Evolutionary conservation across 2,888 invertebrate species (phyloP).

Genomic region (Micoletzkya japonica): DNA sequence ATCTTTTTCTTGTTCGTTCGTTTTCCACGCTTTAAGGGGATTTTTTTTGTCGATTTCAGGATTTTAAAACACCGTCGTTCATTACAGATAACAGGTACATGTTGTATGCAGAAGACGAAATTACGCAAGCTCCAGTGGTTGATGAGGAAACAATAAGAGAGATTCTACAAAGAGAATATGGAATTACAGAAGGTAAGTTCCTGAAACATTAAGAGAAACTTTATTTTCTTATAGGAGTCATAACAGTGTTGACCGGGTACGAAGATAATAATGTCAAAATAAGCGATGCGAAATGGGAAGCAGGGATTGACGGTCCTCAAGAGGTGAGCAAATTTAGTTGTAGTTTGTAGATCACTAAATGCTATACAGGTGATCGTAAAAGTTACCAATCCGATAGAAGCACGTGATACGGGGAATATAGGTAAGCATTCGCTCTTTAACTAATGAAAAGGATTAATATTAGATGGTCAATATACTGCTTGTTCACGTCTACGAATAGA

Average conservation of each 20-base stretch:
- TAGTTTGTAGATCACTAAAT: too few species aligned
- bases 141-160: neutral
- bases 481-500: neutral
- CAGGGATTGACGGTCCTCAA: neutral
- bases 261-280: slow-evolving; percentile 24
- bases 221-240: neutral
- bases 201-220: too few species aligned
- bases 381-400: slow-evolving; percentile 27
- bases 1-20: too few species aligned
- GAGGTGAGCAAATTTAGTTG: too few species aligned
- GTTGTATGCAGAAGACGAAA: slow-evolving; percentile 16
- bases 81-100: too few species aligned
- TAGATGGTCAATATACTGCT: slow-evolving; percentile 18
- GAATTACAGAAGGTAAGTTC: neutral
- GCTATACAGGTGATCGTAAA: slow-evolving; percentile 23
- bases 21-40: too few species aligned
- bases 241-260: slow-evolving; percentile 13
- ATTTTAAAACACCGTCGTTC: too few species aligned
- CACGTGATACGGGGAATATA: neutral
- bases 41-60: too few species aligned
- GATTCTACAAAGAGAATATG: neutral
- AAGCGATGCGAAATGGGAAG: slow-evolving; percentile 12
- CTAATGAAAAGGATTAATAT: neutral
- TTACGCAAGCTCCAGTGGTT: slow-evolving; percentile 6
- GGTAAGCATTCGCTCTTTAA: slow-evolving; percentile 1